These are phyloP conservation scores for Odocoileus virginianus DNA, from an alignment of 2,113 vertebrate genomes.

Conservation along the genomic window DNA sequence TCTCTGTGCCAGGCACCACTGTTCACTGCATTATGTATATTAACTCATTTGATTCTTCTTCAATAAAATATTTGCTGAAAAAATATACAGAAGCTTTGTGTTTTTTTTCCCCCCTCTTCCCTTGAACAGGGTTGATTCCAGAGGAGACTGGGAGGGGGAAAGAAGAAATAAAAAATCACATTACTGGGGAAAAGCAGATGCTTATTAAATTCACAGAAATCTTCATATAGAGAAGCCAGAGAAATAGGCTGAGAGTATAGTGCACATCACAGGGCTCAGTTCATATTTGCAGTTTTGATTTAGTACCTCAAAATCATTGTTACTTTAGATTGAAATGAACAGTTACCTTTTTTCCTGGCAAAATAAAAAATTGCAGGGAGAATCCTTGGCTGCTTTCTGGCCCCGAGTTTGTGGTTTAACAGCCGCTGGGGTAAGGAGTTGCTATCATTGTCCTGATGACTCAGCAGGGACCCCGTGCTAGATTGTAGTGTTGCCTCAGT, in stretches of 20 bases:
- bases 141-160: not conserved
- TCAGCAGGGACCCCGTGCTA: not conserved
- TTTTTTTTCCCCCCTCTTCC: rapidly evolving
- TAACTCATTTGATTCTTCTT: not conserved
- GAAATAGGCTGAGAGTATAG: not conserved
- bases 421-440: not conserved
- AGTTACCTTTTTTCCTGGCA: not conserved
- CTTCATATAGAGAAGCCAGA: not conserved
- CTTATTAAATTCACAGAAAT: slow-evolving; percentile 8
- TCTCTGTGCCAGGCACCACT: not conserved
- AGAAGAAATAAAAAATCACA: not conserved
- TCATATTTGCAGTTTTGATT: not conserved
- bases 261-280: not conserved
- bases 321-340: not conserved
- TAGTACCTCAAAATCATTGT: not conserved
- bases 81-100: not conserved
- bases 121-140: not conserved
- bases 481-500: not conserved
- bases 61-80: slow-evolving; percentile 17
- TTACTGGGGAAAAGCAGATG: not conserved
- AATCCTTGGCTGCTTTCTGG: not conserved
- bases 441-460: not conserved
- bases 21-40: not conserved
- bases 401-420: not conserved
- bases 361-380: not conserved